These are phyloP conservation scores for Paraescarpia echinospica DNA, from an alignment of 1,140 invertebrate species.

Conservation along the genomic window DNA sequence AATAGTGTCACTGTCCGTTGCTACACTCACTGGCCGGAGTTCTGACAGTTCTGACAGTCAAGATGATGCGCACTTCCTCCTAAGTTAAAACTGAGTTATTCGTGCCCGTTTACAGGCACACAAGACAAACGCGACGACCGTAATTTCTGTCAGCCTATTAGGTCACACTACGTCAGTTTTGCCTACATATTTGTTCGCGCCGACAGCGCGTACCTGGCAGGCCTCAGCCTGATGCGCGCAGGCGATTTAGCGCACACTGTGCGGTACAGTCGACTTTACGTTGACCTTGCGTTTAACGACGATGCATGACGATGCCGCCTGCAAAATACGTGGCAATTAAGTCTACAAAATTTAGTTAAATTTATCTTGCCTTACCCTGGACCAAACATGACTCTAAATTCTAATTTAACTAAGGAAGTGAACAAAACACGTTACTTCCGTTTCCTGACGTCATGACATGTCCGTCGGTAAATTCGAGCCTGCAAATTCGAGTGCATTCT, in stretches of 20 bases:
- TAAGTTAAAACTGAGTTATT: background rate
- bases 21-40: background rate
- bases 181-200: background rate
- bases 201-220: background rate
- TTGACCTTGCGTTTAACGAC: background rate
- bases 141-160: background rate
- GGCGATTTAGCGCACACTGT: background rate
- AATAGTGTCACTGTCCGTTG: background rate
- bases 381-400: background rate
- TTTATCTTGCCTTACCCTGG: background rate
- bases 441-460: background rate
- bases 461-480: background rate
- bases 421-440: background rate
- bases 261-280: background rate
- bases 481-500: background rate
- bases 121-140: background rate
- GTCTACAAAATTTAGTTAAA: background rate
- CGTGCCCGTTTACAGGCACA: background rate
- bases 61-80: too few relatives aligned
- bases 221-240: background rate
- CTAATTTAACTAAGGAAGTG: too few relatives aligned
- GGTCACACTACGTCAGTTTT: background rate
- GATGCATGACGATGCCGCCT: background rate
- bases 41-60: background rate
- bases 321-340: background rate